Conservation (phyloP, 2,888 invertebrate species). For the Sinodicranocentrus sp. region DNA sequence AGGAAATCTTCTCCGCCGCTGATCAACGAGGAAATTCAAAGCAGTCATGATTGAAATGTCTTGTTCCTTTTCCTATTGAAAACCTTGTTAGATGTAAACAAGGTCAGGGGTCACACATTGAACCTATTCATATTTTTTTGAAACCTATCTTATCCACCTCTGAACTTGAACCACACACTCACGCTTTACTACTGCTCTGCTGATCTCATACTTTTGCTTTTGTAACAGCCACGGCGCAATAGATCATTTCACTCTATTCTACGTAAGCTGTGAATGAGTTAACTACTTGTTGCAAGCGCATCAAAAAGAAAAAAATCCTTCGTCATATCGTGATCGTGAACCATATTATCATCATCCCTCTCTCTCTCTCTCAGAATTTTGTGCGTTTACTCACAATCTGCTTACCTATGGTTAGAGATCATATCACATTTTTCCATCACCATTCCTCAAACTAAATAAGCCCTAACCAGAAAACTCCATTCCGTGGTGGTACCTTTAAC, state of each 20-base stretch:
- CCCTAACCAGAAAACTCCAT: slow-evolving; percentile 14
- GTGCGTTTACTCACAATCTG: not conserved
- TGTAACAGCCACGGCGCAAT: slow-evolving; percentile 16
- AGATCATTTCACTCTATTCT: slow-evolving; percentile 12
- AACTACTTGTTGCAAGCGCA: slow-evolving; percentile 40
- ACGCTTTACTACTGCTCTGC: slow-evolving; percentile 28
- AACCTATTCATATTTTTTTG: slow-evolving; percentile 58
- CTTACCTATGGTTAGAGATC: slow-evolving; percentile 5
- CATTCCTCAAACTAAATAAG: slow-evolving; percentile 5
- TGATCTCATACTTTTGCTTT: slow-evolving; percentile 42
- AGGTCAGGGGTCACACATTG: slow-evolving; percentile 61
- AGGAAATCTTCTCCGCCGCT: no score
- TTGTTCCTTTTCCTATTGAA: slow-evolving; percentile 38
- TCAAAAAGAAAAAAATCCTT: not conserved
- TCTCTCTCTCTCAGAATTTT: no score
- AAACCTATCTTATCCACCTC: slow-evolving; percentile 16
- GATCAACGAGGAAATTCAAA: no score
- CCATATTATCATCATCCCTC: slow-evolving; percentile 25
- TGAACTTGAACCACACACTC: slow-evolving; percentile 17
- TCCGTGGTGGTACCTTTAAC: slow-evolving; percentile 23
- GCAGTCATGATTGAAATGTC: slow-evolving; percentile 56
- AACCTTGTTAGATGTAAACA: slow-evolving; percentile 58
- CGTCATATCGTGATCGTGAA: slow-evolving; percentile 45
- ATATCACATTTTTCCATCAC: slow-evolving; percentile 25
- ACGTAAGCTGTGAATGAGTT: slow-evolving; percentile 41